Base-by-base conservation (phyloP, 1,140 invertebrate species). In the Brachionus angularis region DNA sequence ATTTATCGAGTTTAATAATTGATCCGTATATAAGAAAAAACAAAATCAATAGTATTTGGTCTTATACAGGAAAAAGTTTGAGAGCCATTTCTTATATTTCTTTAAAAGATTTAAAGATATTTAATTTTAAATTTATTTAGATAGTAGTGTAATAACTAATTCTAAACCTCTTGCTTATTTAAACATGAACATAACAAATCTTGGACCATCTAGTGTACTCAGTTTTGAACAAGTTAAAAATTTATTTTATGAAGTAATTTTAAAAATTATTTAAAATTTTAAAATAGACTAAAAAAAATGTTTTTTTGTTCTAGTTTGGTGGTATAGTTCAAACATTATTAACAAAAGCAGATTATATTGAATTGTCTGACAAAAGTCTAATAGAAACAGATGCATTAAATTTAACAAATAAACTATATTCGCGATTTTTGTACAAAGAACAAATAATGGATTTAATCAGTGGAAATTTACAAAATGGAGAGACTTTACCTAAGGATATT, bases 1-100 rank as follows among this genome's bases (percentile, higher is more conserved):
- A 16, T 50, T 18, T 67, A 16, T 46, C 42, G 7, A 16, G 47
- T 47, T 50, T 67, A 8, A 16, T 67, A 16, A 3, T 67, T 10
- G 62, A 67, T 47, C 39, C 62, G n/a, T 67, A 29, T 31, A 46
- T 67, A 27, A 18, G 47, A 12, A 46, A 46, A 27, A 12, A 34
- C 3, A 67, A 67, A 23, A 67, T 67, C 21, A 42, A 67, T n/a
- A 67, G 36, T 23, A 67, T 67, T 31, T 67, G 62, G 62, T 46
- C 62, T 4, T 67, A 67, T 47, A 47, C 62, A 12, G 62, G 62
- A 46, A 46, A 42, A 46, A 50, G 62, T 67, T n/a, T n/a, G n/a
- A n/a, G n/a, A n/a, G n/a, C n/a, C n/a, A n/a, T n/a, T n/a, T n/a
- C n/a, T n/a, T n/a, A n/a, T n/a, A n/a, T n/a, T n/a, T n/a, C n/a